Conservation (phyloP, 2,113 vertebrate species). For the Chaetura pelagica region DNA sequence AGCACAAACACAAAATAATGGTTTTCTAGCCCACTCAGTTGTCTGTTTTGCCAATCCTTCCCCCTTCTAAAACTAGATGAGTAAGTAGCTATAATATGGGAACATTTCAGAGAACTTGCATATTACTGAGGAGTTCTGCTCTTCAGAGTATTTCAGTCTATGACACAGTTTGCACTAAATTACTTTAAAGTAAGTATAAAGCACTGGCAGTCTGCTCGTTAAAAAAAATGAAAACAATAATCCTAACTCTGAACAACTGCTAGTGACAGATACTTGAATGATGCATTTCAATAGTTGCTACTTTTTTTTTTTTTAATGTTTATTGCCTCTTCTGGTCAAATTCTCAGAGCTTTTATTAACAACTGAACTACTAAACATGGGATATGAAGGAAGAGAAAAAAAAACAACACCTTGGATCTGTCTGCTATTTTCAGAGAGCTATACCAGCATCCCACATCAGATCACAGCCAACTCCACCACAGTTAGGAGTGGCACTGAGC, state of each 20-base stretch:
- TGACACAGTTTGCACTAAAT: background rate
- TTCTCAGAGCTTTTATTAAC: conserved; percentile 12
- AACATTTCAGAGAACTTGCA: background rate
- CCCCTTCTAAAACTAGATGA: background rate
- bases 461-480: conserved; percentile 9
- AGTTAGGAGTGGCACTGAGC: background rate
- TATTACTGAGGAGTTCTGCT: background rate
- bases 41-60: background rate
- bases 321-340: background rate
- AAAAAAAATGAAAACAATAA: conserved; percentile 1
- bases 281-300: background rate
- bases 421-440: conserved; percentile 11
- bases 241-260: background rate
- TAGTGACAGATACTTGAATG: background rate
- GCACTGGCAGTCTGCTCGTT: background rate
- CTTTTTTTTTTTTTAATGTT: background rate
- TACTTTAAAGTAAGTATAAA: background rate
- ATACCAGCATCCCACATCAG: background rate
- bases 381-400: background rate
- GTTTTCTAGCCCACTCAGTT: background rate
- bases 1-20: background rate
- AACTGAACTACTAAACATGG: background rate
- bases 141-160: background rate
- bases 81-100: background rate
- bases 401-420: background rate